Conservation (phyloP, 2,113 vertebrate species). For the Amphilophus citrinellus region DNA sequence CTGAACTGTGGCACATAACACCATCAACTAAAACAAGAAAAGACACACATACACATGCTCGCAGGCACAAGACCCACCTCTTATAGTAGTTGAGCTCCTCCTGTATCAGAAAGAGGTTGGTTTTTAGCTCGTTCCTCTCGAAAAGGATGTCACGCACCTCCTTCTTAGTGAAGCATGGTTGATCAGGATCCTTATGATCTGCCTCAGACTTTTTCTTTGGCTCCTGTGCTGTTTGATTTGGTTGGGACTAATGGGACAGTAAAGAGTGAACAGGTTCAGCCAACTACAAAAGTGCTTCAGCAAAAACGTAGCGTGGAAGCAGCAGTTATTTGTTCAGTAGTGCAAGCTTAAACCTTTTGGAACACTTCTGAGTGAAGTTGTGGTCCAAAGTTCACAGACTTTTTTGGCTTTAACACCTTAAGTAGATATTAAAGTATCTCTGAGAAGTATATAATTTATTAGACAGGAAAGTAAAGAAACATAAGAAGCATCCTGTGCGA, state of each 20-base stretch:
- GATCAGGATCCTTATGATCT: slow-evolving; percentile 78
- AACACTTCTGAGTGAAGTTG: not conserved
- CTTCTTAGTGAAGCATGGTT: slow-evolving; percentile 89
- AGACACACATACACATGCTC: not conserved
- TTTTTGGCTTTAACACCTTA: not conserved
- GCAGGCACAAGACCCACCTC: slow-evolving; percentile 77
- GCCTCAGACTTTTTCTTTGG: slow-evolving; percentile 56
- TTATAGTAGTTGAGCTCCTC: slow-evolving; percentile 96
- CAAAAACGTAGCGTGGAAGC: not conserved
- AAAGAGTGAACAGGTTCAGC: not conserved
- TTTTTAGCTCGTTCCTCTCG: slow-evolving; percentile 95
- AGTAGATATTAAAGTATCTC: not conserved
- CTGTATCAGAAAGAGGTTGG: slow-evolving; percentile 94
- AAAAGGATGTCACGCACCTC: slow-evolving; percentile 92
- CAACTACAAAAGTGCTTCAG: not conserved
- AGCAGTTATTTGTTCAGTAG: not conserved
- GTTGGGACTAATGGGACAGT: slow-evolving; percentile 56
- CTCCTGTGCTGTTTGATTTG: slow-evolving; percentile 24
- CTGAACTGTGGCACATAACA: not conserved
- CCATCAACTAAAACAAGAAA: not conserved
- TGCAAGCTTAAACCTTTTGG: not conserved
- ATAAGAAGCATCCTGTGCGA: not conserved
- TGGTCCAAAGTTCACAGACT: not conserved
- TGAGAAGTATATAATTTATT: not conserved
- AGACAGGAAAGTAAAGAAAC: not conserved